phyloP scores from a whole-genome alignment of 35 echinoderm and acorn worm genomes.

The Ptychodera flava region DNA sequence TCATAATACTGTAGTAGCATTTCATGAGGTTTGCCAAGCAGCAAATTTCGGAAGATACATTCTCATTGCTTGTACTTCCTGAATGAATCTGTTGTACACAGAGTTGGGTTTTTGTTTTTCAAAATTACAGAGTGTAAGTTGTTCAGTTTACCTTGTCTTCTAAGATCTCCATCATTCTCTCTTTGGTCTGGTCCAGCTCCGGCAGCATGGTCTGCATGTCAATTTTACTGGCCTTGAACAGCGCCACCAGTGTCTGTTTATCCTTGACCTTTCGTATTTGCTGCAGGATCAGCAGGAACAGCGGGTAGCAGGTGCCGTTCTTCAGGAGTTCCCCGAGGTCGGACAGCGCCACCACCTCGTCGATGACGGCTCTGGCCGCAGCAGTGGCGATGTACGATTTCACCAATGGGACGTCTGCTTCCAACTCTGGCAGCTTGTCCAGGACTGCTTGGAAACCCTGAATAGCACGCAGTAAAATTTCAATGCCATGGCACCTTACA shows the following conservation, averaged over 20 bases:
- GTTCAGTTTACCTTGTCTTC: constrained; percentile 83
- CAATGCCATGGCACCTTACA: no score
- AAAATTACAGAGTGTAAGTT: no score
- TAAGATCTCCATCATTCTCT: constrained; percentile 97
- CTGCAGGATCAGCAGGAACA: constrained; percentile 89
- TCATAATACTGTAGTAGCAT: no score
- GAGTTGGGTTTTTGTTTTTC: no score
- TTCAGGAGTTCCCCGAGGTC: constrained; percentile 72
- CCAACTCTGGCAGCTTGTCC: constrained; percentile 60
- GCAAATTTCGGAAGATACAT: no score
- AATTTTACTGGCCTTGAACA: constrained; percentile 71
- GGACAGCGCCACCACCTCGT: constrained; percentile 53
- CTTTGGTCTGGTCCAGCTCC: constrained; percentile 93
- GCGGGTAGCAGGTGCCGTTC: constrained; percentile 83
- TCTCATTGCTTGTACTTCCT: no score
- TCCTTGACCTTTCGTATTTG: constrained; percentile 64
- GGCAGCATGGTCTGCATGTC: constrained; percentile 91
- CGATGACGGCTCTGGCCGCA: constrained; percentile 57
- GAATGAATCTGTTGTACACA: no score
- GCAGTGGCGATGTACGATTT: constrained; percentile 77
- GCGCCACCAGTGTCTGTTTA: constrained; percentile 56
- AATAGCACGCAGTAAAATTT: no score
- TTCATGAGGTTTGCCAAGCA: no score
- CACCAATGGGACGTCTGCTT: constrained; percentile 67
- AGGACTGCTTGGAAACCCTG: constrained; percentile 78